Conservation (phyloP, 2,113 vertebrate genomes). For the Ceratotherium simum region DNA sequence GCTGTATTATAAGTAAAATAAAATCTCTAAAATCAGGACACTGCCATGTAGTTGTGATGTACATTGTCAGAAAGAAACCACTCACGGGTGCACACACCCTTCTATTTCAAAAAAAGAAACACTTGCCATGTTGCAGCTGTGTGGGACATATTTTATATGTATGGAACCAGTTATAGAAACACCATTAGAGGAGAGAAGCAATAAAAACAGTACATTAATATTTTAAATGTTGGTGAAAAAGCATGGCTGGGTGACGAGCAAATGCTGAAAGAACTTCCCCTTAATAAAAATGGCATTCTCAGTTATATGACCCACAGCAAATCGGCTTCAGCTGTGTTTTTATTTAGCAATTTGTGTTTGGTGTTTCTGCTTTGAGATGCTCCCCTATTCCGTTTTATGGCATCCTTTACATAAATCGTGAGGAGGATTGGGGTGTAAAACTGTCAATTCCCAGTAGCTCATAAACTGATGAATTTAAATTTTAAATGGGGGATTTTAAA, state of each 20-base stretch:
- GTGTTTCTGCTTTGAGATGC: slow-evolving; percentile 63
- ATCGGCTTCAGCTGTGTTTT: slow-evolving; percentile 77
- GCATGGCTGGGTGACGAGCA: slow-evolving; percentile 5
- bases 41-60: not conserved
- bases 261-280: slow-evolving; percentile 78
- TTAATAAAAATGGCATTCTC: slow-evolving; percentile 83
- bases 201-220: slow-evolving; percentile 73
- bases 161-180: slow-evolving; percentile 48
- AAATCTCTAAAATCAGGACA: not conserved
- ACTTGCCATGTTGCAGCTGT: not conserved
- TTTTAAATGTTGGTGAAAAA: slow-evolving; percentile 76
- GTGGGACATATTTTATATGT: slow-evolving; percentile 52
- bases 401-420: slow-evolving; percentile 81
- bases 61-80: not conserved
- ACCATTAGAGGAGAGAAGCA: not conserved
- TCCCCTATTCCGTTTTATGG: slow-evolving; percentile 80
- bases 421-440: slow-evolving; percentile 80
- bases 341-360: slow-evolving; percentile 79
- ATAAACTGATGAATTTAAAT: slow-evolving; percentile 84
- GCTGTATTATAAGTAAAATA: slow-evolving; percentile 59
- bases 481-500: slow-evolving; percentile 80
- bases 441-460: slow-evolving; percentile 80
- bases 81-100: not conserved
- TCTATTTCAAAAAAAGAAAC: not conserved
- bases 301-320: slow-evolving; percentile 82